Percentiles rank a stretch among this genome's conserved stretches.
phyloP scores from a whole-genome alignment of 2,113 vertebrate species.

The Protobothrops flavoviridis region DNA sequence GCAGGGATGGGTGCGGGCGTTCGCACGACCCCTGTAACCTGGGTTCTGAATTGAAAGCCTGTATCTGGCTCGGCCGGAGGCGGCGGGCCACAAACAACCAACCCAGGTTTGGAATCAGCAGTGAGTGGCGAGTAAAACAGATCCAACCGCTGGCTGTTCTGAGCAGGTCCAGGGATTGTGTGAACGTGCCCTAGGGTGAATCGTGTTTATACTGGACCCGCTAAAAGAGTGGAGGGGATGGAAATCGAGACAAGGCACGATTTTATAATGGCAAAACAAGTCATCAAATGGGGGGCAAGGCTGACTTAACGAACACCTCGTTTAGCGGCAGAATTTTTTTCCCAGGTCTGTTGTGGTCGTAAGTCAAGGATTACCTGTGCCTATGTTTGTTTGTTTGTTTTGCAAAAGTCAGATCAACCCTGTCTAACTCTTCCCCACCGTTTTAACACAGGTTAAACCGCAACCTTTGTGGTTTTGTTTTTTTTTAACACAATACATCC shows the following conservation, averaged over 20 bases:
- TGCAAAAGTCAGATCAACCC: background rate
- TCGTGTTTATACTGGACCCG: background rate
- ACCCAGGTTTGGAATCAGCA: background rate
- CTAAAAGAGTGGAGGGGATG: background rate
- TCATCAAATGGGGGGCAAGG: background rate
- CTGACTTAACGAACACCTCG: background rate
- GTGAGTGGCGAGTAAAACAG: rapidly evolving
- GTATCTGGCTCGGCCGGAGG: background rate
- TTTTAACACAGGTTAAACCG: background rate
- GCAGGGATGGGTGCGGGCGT: background rate
- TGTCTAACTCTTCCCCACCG: background rate
- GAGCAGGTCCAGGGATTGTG: background rate
- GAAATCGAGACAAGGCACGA: background rate
- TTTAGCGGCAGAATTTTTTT: background rate
- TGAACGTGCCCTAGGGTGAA: background rate
- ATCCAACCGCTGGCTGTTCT: background rate
- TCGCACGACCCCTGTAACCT: background rate
- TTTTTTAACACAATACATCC: background rate
- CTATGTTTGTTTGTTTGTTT: background rate
- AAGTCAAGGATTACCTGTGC: too few species aligned
- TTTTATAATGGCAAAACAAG: background rate
- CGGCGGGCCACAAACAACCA: rapidly evolving
- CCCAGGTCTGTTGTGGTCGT: background rate
- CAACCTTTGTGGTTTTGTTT: background rate
- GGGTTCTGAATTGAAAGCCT: background rate